Percentiles rank a stretch among this genome's conserved stretches.
Conservation (phyloP, 2,888 invertebrate genomes). For the Tenthredo amoena region DNA sequence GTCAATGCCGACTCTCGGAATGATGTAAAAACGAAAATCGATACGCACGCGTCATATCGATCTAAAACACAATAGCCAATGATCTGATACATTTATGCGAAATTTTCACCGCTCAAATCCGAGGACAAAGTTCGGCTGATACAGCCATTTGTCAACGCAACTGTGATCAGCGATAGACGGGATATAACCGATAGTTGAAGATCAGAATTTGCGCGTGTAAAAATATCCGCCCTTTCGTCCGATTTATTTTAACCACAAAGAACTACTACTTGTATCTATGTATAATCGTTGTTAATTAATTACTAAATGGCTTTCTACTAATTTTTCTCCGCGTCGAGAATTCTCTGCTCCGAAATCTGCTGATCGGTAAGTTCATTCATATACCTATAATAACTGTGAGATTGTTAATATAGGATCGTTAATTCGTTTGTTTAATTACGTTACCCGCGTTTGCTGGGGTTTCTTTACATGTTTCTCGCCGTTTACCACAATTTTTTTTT, state of each 20-base stretch:
- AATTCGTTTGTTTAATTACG: background rate
- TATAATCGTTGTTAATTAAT: background rate
- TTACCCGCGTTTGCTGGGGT: background rate
- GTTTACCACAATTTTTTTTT: background rate
- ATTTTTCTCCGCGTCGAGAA: background rate
- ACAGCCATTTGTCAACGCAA: background rate
- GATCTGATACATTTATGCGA: background rate
- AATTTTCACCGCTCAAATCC: conserved; percentile 23
- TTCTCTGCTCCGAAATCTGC: background rate
- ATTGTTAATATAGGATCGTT: background rate
- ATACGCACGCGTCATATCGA: conserved; percentile 9
- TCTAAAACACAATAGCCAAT: background rate
- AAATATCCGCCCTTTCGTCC: background rate
- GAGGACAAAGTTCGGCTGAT: conserved; percentile 13
- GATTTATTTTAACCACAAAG: conserved; percentile 8
- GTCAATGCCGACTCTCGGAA: conserved; percentile 6
- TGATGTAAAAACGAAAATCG: conserved; percentile 26
- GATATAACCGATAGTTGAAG: background rate
- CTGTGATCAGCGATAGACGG: background rate
- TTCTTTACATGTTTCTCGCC: background rate
- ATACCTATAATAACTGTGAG: background rate
- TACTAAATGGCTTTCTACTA: background rate
- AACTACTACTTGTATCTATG: background rate
- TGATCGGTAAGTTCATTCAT: conserved; percentile 23
- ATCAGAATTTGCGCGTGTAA: background rate